Percentiles rank a stretch among this genome's conserved stretches.
These are phyloP conservation scores for Apolygus lucorum DNA, from an alignment of 1,140 invertebrate genomes.

Conservation along the genomic window DNA sequence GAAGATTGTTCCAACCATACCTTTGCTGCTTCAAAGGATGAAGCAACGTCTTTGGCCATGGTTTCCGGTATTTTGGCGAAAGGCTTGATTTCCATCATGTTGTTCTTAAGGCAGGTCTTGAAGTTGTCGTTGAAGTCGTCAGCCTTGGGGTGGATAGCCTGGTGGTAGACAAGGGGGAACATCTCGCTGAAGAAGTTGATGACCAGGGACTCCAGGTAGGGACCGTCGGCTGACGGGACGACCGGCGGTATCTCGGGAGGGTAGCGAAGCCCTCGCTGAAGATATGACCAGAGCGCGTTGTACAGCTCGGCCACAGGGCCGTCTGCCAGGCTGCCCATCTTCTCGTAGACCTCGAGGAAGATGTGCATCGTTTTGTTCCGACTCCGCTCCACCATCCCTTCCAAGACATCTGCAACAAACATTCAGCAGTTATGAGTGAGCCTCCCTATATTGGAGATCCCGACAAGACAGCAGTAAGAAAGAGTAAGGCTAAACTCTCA, in stretches of 20 bases:
- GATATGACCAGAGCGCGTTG: constrained; percentile 56
- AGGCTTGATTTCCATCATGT: constrained; percentile 64
- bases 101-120: constrained; percentile 61
- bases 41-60: constrained; percentile 54
- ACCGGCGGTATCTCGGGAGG: constrained; percentile 34
- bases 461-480: too few species aligned
- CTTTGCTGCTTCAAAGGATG: constrained; percentile 64
- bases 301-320: constrained; percentile 57
- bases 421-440: too few species aligned
- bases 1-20: neutral
- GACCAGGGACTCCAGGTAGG: constrained; percentile 53
- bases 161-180: constrained; percentile 74
- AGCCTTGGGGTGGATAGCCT: constrained; percentile 36
- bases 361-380: constrained; percentile 68
- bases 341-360: constrained; percentile 64
- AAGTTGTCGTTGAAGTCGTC: constrained; percentile 63
- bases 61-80: constrained; percentile 71
- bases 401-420: neutral
- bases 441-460: too few species aligned
- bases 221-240: constrained; percentile 35
- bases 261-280: constrained; percentile 38
- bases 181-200: constrained; percentile 69
- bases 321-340: constrained; percentile 53
- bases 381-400: constrained; percentile 9
- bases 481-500: too few species aligned